Percentiles rank a stretch among this genome's conserved stretches.
Evolutionary conservation across 2,113 vertebrate genomes (phyloP).

Genomic region (Malurus cyaneus): DNA sequence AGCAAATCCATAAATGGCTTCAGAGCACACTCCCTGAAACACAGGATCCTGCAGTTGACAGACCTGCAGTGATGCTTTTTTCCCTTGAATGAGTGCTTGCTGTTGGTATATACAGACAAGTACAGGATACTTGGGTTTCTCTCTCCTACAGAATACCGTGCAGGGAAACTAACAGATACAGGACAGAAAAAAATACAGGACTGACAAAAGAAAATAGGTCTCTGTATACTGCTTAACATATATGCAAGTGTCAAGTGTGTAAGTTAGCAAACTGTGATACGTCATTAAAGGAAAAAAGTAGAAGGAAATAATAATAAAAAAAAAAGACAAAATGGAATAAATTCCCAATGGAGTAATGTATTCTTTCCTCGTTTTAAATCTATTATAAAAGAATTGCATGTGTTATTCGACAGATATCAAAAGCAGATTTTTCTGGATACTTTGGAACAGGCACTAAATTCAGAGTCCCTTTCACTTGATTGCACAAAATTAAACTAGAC

Average conservation of each 20-base stretch:
- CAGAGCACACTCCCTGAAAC: not conserved
- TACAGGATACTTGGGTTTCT: not conserved
- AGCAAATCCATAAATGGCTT: not conserved
- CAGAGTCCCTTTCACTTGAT: not conserved
- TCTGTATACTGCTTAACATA: not conserved
- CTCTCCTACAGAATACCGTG: not conserved
- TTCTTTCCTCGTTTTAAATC: slow-evolving; percentile 27
- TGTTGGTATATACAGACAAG: not conserved
- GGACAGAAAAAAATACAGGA: not conserved
- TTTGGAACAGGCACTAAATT: not conserved
- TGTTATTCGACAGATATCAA: not conserved
- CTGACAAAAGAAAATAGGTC: not conserved
- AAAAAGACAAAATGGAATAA: not conserved
- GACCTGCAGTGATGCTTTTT: not conserved
- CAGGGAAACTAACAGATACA: not conserved
- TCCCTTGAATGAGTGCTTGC: not conserved
- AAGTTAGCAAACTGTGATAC: not conserved
- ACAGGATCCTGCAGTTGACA: not conserved
- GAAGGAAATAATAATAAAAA: not conserved
- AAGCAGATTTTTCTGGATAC: not conserved
- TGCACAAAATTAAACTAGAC: not conserved
- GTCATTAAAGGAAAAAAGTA: not conserved
- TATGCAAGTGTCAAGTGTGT: not conserved
- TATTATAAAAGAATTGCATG: not conserved
- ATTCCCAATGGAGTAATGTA: not conserved